These are phyloP conservation scores for Fulica atra DNA, from an alignment of 2,113 vertebrate genomes.

Conservation along the genomic window DNA sequence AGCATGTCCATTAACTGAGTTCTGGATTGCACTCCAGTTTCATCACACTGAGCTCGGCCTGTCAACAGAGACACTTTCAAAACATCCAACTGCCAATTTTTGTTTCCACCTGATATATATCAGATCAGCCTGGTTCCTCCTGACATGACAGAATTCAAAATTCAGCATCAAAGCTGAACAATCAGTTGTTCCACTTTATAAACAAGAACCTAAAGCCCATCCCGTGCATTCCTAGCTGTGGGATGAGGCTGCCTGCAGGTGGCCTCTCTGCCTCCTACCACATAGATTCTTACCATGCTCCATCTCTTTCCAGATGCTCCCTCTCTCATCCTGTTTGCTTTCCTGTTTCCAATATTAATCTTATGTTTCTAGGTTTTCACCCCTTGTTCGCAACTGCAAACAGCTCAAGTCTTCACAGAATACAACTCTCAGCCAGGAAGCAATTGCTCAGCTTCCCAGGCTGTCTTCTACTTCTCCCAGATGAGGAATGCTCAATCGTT, in stretches of 20 bases:
- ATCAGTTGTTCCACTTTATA: background rate
- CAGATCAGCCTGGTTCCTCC: background rate
- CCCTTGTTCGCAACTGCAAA: conserved; percentile 10
- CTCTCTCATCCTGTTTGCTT: background rate
- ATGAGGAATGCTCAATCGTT: background rate
- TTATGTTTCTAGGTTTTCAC: background rate
- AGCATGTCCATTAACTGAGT: background rate
- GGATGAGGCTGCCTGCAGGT: background rate
- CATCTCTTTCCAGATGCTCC: background rate
- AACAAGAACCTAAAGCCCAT: background rate
- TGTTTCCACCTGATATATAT: background rate
- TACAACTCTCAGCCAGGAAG: background rate
- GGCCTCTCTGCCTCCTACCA: background rate
- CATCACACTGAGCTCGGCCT: background rate
- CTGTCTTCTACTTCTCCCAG: background rate
- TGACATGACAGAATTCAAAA: background rate
- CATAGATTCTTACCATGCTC: background rate
- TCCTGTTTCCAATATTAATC: conserved; percentile 7
- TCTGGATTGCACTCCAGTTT: background rate
- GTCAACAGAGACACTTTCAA: background rate
- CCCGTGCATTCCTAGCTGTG: background rate
- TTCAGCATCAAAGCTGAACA: background rate
- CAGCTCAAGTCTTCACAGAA: background rate
- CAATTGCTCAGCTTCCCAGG: background rate
- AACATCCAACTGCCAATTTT: background rate